phyloP scores from a whole-genome alignment of 2,113 vertebrate species.

The Pseudonaja textilis region DNA sequence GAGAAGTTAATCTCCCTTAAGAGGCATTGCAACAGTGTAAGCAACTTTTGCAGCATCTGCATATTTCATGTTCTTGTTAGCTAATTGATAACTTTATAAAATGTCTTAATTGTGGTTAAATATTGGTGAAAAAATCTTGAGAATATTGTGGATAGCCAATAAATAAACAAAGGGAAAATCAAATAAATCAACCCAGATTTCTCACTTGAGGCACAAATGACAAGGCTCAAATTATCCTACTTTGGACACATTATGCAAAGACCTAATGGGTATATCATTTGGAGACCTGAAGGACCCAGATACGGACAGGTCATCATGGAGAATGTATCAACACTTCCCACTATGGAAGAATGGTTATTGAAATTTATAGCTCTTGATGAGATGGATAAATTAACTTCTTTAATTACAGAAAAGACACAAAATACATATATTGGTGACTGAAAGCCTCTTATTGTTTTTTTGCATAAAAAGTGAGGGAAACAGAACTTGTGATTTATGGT shows the following conservation, averaged over 20 bases:
- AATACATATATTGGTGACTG: no score
- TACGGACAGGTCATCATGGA: neutral
- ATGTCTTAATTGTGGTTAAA: neutral
- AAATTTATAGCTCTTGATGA: neutral
- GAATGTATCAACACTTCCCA: neutral
- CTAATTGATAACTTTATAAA: neutral
- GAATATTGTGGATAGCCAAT: neutral
- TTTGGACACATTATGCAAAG: neutral
- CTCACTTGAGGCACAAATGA: neutral
- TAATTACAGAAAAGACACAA: neutral
- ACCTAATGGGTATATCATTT: neutral
- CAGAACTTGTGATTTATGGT: no score
- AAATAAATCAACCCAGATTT: neutral
- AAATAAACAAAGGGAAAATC: neutral
- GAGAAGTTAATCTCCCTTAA: constrained; percentile 16
- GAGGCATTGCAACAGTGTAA: neutral
- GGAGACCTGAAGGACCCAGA: neutral
- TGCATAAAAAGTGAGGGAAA: no score
- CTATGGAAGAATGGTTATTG: no score
- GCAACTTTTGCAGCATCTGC: neutral
- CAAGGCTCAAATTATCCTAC: neutral
- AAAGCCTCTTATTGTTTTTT: no score
- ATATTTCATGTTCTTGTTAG: neutral
- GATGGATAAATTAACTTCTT: neutral
- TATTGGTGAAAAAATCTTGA: neutral